These are phyloP conservation scores for Brachystomella parvula DNA, from an alignment of 1,140 invertebrate genomes.

Conservation along the genomic window DNA sequence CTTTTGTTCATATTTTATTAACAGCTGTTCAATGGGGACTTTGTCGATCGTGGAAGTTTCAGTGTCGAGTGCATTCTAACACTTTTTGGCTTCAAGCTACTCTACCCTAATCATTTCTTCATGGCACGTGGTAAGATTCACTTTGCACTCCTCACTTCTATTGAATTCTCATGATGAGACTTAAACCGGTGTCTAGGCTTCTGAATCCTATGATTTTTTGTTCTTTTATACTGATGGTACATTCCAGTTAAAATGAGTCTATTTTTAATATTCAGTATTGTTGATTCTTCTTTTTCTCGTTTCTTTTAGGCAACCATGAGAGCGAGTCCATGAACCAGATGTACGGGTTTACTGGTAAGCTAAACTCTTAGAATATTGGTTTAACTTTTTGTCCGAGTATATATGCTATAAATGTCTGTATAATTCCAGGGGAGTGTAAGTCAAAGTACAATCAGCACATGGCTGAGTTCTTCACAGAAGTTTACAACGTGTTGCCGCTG, in stretches of 20 bases:
- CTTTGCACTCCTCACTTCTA: neutral
- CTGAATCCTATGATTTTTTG: constrained; percentile 19
- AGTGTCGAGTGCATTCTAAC: constrained; percentile 99
- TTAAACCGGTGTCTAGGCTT: constrained; percentile 33
- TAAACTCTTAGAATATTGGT: neutral
- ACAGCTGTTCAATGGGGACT: constrained; percentile 94
- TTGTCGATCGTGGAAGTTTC: constrained; percentile 98
- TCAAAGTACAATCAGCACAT: constrained; percentile 87
- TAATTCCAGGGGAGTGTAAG: constrained; percentile 66
- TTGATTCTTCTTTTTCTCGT: neutral
- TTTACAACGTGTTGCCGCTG: constrained; percentile 95
- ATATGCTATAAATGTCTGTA: constrained; percentile 82
- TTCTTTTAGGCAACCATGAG: constrained; percentile 83
- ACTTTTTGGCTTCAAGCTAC: constrained; percentile 91
- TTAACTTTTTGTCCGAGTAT: neutral
- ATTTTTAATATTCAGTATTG: constrained; percentile 38
- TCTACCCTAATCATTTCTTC: constrained; percentile 95
- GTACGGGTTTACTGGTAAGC: constrained; percentile 34
- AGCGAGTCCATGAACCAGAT: constrained; percentile 93
- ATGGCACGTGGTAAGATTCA: constrained; percentile 79
- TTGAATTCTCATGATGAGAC: constrained; percentile 21
- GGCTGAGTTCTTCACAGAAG: constrained; percentile 95
- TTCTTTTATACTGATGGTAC: neutral
- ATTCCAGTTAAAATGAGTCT: constrained; percentile 7
- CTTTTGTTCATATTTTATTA: constrained; percentile 37